Evolutionary conservation across 2,888 invertebrate genomes (phyloP).

Genomic region (Tanytarsus gracilentus): DNA sequence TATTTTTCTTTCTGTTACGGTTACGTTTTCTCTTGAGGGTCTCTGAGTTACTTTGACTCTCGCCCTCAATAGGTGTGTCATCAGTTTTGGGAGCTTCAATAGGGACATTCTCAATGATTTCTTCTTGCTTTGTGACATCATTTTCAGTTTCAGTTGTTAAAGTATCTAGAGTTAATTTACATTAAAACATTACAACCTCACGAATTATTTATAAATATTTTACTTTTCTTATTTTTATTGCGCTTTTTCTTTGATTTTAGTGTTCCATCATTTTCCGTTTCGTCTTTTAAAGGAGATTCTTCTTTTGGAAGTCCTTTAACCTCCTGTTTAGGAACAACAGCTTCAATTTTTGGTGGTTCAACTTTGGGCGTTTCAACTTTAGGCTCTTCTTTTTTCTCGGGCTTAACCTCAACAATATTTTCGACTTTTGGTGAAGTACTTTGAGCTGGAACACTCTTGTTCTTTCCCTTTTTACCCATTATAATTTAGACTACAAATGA

Average conservation of each 20-base stretch:
- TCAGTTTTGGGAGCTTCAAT: not conserved
- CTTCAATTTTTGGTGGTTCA: not conserved
- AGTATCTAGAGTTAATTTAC: not conserved
- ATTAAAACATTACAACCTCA: no score
- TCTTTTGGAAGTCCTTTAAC: not conserved
- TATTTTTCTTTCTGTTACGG: not conserved
- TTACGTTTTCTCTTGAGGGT: constrained; percentile 12
- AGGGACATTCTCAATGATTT: not conserved
- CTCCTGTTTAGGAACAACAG: not conserved
- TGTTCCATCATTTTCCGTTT: not conserved
- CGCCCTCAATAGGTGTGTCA: not conserved
- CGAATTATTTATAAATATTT: not conserved
- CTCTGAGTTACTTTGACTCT: not conserved
- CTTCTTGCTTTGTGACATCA: not conserved
- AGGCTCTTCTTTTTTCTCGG: not conserved
- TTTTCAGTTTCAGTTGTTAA: not conserved
- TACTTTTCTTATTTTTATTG: constrained; percentile 18
- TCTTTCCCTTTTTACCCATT: constrained; percentile 21
- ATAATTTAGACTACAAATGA: not conserved
- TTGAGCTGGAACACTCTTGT: not conserved
- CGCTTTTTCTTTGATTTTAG: constrained; percentile 17
- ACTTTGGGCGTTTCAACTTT: not conserved
- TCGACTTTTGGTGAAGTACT: no score
- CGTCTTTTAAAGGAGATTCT: not conserved
- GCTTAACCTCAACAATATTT: not conserved